A percentile compares a stretch with the other conserved stretches of the same genome.
Evolutionary conservation across 2,797 vertebrate genomes (phyloP).

Genomic region (Cynopterus sphinx): DNA sequence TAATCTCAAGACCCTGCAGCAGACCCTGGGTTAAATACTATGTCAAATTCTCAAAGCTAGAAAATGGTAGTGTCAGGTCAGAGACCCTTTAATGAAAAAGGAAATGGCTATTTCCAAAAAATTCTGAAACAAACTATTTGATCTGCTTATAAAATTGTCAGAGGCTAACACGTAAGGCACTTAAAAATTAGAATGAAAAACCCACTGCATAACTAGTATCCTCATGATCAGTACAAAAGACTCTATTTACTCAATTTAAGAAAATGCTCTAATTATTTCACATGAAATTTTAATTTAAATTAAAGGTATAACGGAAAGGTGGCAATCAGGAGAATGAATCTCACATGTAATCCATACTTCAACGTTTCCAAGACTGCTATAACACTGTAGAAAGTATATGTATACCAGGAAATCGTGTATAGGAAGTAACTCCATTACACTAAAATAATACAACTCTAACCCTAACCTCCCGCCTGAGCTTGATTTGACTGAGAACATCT

Average conservation of each 20-base stretch:
- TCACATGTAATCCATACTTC: background rate
- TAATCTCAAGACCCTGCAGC: background rate
- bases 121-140: background rate
- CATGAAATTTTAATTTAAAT: background rate
- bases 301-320: conserved; percentile 1
- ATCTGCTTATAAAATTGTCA: background rate
- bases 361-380: background rate
- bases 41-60: background rate
- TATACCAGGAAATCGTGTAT: background rate
- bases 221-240: background rate
- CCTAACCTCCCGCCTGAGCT: background rate
- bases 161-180: background rate
- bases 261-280: background rate
- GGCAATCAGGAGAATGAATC: background rate
- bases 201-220: background rate
- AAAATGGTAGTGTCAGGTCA: background rate
- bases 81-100: background rate
- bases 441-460: background rate
- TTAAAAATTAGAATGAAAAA: conserved; percentile 19
- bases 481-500: background rate
- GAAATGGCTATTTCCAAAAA: conserved; percentile 32
- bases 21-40: background rate
- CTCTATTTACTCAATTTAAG: background rate
- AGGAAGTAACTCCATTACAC: background rate
- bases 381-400: background rate